phyloP scores from a whole-genome alignment of 2,113 vertebrate genomes.

The Dascyllus trimaculatus region DNA sequence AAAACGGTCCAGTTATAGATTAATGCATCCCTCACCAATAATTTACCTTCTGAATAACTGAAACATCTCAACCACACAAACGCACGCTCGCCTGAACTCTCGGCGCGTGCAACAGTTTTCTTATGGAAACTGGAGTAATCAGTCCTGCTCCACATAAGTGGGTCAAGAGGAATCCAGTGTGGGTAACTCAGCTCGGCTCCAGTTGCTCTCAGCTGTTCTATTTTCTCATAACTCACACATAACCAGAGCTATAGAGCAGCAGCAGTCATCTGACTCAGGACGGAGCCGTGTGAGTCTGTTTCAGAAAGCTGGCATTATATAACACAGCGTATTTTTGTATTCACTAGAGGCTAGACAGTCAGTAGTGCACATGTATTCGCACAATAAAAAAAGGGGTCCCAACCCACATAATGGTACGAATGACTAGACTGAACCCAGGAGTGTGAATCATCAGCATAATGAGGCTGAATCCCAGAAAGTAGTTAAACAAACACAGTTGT shows the following conservation, averaged over 20 bases:
- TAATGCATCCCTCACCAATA: slow-evolving; percentile 73
- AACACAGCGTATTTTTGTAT: slow-evolving; percentile 24
- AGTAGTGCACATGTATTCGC: neutral
- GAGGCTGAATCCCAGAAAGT: neutral
- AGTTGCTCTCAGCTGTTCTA: slow-evolving; percentile 60
- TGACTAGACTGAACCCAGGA: neutral
- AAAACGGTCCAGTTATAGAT: slow-evolving; percentile 65
- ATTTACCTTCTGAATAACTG: slow-evolving; percentile 58
- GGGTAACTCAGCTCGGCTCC: slow-evolving; percentile 21
- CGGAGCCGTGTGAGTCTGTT: slow-evolving; percentile 10
- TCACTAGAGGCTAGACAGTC: neutral
- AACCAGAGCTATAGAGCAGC: slow-evolving; percentile 30
- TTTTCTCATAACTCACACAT: slow-evolving; percentile 35
- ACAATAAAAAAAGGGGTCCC: neutral
- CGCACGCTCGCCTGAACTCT: neutral
- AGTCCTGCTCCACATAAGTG: slow-evolving; percentile 46
- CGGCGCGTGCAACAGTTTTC: neutral
- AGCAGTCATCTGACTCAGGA: slow-evolving; percentile 67
- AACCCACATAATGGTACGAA: no score
- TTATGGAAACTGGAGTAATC: slow-evolving; percentile 19
- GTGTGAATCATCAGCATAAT: neutral
- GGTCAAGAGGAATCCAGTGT: slow-evolving; percentile 60
- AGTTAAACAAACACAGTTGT: no score
- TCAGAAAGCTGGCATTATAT: slow-evolving; percentile 18
- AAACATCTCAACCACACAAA: neutral